Evolutionary conservation across 2,797 vertebrate genomes (phyloP).

Genomic region (Sebastes taczanowskii): DNA sequence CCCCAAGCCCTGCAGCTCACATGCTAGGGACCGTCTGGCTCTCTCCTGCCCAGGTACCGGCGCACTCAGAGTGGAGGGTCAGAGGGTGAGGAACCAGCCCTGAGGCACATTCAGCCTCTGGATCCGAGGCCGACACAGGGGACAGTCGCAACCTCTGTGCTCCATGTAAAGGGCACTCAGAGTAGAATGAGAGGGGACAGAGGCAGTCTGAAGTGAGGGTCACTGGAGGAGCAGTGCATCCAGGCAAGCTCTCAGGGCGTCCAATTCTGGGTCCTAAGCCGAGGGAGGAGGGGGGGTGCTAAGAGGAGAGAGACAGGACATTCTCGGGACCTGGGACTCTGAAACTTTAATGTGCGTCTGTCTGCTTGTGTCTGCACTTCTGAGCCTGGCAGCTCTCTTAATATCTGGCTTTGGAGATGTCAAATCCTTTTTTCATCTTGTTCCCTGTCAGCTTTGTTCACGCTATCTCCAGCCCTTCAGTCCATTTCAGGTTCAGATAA

Average conservation of each 20-base stretch:
- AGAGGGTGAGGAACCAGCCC: conserved; percentile 38
- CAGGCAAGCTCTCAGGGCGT: conserved; percentile 44
- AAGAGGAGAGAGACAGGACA: conserved; percentile 50
- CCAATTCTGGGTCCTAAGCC: conserved; percentile 41
- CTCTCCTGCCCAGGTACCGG: conserved; percentile 30
- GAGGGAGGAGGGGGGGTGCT: not conserved
- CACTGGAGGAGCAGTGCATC: conserved; percentile 43
- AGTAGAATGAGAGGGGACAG: conserved; percentile 59
- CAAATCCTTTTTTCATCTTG: conserved; percentile 71
- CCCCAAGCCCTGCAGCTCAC: not conserved
- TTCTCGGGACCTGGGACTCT: conserved; percentile 64
- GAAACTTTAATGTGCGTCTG: conserved; percentile 75
- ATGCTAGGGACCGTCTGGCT: conserved; percentile 15
- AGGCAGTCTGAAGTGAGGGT: conserved; percentile 55
- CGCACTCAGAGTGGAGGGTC: conserved; percentile 31
- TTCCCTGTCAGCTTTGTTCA: conserved; percentile 73
- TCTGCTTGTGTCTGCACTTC: conserved; percentile 74
- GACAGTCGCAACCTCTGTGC: conserved; percentile 54
- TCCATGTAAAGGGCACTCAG: conserved; percentile 66
- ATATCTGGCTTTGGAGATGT: conserved; percentile 76
- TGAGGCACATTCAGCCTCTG: conserved; percentile 43
- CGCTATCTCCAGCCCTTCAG: conserved; percentile 63
- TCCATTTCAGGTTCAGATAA: conserved; percentile 63
- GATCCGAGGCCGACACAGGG: conserved; percentile 46
- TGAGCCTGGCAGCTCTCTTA: conserved; percentile 72